phyloP scores from a whole-genome alignment of 2,888 invertebrate genomes.

The Troides aeacus region DNA sequence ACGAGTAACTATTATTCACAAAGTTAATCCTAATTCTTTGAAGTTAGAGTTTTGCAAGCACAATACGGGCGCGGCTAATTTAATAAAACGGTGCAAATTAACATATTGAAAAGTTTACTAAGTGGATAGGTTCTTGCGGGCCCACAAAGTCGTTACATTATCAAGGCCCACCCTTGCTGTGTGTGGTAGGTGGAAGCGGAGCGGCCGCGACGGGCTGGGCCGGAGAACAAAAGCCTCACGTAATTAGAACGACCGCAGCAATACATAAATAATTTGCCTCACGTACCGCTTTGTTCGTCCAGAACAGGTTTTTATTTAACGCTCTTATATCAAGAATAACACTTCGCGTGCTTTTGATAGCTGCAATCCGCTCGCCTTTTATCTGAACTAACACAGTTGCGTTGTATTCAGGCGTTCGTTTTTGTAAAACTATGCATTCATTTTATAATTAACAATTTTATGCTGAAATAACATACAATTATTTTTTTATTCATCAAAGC shows the following conservation, averaged over 20 bases:
- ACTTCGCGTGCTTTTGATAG: constrained; percentile 67
- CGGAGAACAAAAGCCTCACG: constrained; percentile 75
- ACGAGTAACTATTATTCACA: background rate
- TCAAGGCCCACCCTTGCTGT: constrained; percentile 44
- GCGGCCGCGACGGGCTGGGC: constrained; percentile 49
- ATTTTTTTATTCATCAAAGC: background rate
- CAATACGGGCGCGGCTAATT: constrained; percentile 1
- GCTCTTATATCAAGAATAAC: constrained; percentile 72
- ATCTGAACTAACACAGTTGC: constrained; percentile 42
- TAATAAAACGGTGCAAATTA: constrained; percentile 18
- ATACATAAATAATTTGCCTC: constrained; percentile 80
- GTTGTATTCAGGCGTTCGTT: background rate
- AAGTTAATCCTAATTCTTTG: background rate
- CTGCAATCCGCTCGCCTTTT: constrained; percentile 61
- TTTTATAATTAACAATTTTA: background rate
- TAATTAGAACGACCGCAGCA: constrained; percentile 77
- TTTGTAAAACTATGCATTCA: background rate
- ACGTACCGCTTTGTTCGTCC: constrained; percentile 74
- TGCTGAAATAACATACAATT: background rate
- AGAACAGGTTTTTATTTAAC: constrained; percentile 75
- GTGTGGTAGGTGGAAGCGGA: constrained; percentile 55
- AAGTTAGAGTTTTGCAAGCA: constrained; percentile 1
- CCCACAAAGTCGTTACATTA: constrained; percentile 61
- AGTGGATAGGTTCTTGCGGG: constrained; percentile 44
- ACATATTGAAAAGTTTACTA: constrained; percentile 24